Evolutionary conservation across 1,140 invertebrate species (phyloP).

Genomic region (Diorhabda elongata): DNA sequence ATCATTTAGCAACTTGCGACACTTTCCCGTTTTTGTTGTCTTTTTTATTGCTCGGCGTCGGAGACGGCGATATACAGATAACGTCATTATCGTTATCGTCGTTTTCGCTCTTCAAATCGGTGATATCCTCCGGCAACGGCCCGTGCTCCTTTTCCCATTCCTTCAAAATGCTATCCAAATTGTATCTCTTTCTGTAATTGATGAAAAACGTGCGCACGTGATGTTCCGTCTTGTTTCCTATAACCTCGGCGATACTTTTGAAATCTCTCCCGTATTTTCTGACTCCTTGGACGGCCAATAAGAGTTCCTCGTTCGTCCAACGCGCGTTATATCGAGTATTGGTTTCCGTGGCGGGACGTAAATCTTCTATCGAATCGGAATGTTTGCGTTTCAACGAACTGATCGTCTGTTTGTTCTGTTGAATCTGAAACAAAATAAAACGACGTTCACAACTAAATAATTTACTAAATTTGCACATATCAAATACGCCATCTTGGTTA

Average conservation of each 20-base stretch:
- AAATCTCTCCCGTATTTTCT: conserved; percentile 95
- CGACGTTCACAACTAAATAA: background rate
- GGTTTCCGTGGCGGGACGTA: conserved; percentile 53
- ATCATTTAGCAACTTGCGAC: conserved; percentile 5
- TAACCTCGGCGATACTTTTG: conserved; percentile 89
- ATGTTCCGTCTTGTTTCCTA: conserved; percentile 91
- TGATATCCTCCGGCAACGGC: conserved; percentile 34
- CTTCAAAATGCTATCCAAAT: conserved; percentile 82
- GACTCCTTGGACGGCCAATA: conserved; percentile 88
- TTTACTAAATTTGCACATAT: background rate
- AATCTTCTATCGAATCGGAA: conserved; percentile 68
- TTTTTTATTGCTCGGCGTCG: background rate
- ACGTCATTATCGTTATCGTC: conserved; percentile 42
- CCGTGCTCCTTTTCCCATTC: conserved; percentile 83
- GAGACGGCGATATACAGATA: conserved; percentile 44
- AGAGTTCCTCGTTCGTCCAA: conserved; percentile 90
- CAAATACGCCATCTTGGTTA: no score
- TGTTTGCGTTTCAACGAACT: conserved; percentile 77
- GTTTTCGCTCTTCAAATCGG: conserved; percentile 38
- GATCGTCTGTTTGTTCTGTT: conserved; percentile 90
- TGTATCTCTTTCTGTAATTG: conserved; percentile 81
- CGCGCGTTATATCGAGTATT: conserved; percentile 48
- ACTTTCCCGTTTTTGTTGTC: conserved; percentile 3
- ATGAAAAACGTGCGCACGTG: conserved; percentile 88
- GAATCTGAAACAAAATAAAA: conserved; percentile 65